Conservation (phyloP, 2,888 invertebrate species). For the Acanthosepion lycidas region DNA sequence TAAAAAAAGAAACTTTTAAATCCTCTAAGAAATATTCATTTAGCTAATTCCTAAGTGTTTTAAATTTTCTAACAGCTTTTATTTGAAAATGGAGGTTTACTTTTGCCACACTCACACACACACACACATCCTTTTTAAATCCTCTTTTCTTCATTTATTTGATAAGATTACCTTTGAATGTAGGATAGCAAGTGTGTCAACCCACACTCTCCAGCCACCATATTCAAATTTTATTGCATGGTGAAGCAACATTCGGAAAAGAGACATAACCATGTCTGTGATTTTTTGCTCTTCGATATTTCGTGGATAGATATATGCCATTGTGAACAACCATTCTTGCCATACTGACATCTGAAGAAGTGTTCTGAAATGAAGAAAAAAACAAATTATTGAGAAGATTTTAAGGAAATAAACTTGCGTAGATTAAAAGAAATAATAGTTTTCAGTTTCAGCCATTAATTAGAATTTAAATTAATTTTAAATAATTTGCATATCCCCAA, state of each 20-base stretch:
- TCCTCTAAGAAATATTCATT: no score
- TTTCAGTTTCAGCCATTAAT: no score
- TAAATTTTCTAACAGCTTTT: no score
- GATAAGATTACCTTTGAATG: slow-evolving; percentile 90
- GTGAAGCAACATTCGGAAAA: slow-evolving; percentile 97
- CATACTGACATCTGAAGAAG: slow-evolving; percentile 99
- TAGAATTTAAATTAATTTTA: no score
- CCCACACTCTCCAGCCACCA: slow-evolving; percentile 99
- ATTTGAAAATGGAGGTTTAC: no score
- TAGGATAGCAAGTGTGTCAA: slow-evolving; percentile 98
- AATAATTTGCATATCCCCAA: no score
- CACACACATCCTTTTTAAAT: no score
- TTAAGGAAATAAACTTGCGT: not conserved
- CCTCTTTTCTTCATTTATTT: no score
- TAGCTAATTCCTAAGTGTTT: no score
- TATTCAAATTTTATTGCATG: slow-evolving; percentile 99
- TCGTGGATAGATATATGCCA: slow-evolving; percentile 96
- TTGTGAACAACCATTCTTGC: slow-evolving; percentile 97
- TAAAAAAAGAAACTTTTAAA: no score
- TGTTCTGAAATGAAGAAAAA: slow-evolving; percentile 77
- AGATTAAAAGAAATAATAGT: no score
- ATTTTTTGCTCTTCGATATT: slow-evolving; percentile 95
- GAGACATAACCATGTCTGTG: slow-evolving; percentile 97
- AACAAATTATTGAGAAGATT: not conserved
- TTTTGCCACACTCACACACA: no score